Base-by-base conservation (phyloP, 2,888 invertebrate species). In the Rhyacophila evoluta region DNA sequence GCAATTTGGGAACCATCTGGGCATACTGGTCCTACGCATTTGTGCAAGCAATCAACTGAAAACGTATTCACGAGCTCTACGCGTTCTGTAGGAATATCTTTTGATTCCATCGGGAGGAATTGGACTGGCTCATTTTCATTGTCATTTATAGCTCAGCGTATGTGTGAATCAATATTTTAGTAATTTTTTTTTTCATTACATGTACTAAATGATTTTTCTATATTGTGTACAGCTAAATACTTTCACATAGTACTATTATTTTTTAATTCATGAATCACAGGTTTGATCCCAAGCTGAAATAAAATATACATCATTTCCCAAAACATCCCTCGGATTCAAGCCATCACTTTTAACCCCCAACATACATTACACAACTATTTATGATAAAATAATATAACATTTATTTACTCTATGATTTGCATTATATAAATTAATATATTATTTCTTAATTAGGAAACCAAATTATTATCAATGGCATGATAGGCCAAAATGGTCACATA, bases 361-460 rank as follows among this genome's bases (percentile, higher is more conserved):
- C n/a, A n/a, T n/a, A n/a, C n/a, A n/a, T n/a, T n/a, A n/a, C n/a
- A n/a, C n/a, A n/a, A n/a, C n/a, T n/a, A n/a, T n/a, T n/a, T n/a
- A n/a, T n/a, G n/a, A n/a, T n/a, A n/a, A n/a, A n/a, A n/a, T n/a
- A n/a, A n/a, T n/a, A n/a, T n/a, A n/a, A n/a, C n/a, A n/a, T n/a
- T n/a, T n/a, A n/a, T n/a, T n/a, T n/a, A n/a, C n/a, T n/a, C n/a
- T 38, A 15, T 73, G n/a, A 15, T 73, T 15, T 37, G 1, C 15
- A 36, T 19, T 37, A 6, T 67, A 29, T 33, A 29, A 12, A 71
- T 33, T 33, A n/a, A 71, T 39, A 39, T 3, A 0, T 33, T 39
- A 72, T 72, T 67, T 69, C 36, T 76, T 11, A 5, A 55, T 8
- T n/a, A 82, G 82, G 79, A 79, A 82, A 82, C 41, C 82, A 81